Evolutionary conservation across 1,140 invertebrate genomes (phyloP), one percentile per base, ranked within the genome.

Genomic region (Bombyx mori): DNA sequence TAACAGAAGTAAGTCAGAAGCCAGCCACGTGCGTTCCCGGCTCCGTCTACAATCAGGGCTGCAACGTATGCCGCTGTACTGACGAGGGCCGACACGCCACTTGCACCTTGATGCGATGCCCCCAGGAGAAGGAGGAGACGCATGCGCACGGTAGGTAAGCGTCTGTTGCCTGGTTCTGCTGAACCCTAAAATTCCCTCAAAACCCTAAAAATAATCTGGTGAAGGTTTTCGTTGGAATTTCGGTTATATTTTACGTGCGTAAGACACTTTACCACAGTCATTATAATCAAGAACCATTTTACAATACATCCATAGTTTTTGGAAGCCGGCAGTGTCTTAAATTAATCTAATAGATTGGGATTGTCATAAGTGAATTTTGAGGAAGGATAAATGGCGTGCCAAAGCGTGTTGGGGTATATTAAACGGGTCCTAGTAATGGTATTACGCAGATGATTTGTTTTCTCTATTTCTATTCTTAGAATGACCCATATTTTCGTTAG

Each of bases 11-110:
- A 1, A 65, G 71, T 0, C 62, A 72, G 45, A 63, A 75, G 6
- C 47, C 60, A 6, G 57, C 57, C 12, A 59, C 75, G 9, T 89
- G 89, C 57, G 71, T 52, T 1, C 81, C 88, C 5, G 88, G 87
- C 48, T 73, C 65, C 52, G 75, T 78, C 18, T 89, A 89, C 66
- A 69, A 79, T 10, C 72, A 79, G 49, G 82, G 75, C 6, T 90
- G 89, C 67, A 89, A 89, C 61, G 68, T 73, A 5, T 90, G 89
- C 51, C 71, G 68, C 1, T 90, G 89, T 56, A 68, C 75, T 0
- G 57, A 64, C 0, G 81, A 86, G 53, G 89, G 88, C 8, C 76
- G 69, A 35, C 70, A 75, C 52, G 88, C 88, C 2, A 74, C 66
- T 1, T 90, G 89, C 66, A 82, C 88, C 4, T 62, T 75, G 18